phyloP scores from a whole-genome alignment of 2,888 invertebrate species.

The Pyrrhia umbra region DNA sequence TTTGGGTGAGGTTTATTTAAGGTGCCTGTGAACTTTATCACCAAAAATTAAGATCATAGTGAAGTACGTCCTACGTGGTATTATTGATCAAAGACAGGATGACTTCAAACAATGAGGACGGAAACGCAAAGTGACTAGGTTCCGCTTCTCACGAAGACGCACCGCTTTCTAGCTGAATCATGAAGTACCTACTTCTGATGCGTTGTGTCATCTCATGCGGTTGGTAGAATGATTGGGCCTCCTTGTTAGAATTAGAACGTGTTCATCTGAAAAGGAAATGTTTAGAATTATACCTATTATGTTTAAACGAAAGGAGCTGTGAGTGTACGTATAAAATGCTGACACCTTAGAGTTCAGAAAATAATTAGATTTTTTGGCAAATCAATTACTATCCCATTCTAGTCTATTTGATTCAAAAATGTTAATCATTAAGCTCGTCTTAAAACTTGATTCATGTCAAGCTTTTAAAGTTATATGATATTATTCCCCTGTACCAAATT shows the following conservation, averaged over 20 bases:
- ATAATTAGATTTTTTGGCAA: no score
- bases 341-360: background rate
- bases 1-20: conserved; percentile 37
- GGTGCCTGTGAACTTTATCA: conserved; percentile 23
- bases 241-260: background rate
- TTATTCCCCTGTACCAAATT: no score
- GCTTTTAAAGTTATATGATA: no score
- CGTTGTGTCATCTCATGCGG: conserved; percentile 22
- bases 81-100: conserved; percentile 75
- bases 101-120: conserved; percentile 83
- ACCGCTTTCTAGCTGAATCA: conserved; percentile 68
- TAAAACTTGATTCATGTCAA: no score
- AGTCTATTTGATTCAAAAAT: no score
- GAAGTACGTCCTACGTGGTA: conserved; percentile 59
- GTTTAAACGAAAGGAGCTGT: background rate
- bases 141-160: conserved; percentile 81
- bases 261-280: background rate
- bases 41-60: conserved; percentile 40
- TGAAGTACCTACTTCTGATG: conserved; percentile 63
- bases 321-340: background rate
- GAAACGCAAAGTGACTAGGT: conserved; percentile 75
- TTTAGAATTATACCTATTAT: background rate
- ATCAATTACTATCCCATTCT: no score
- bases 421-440: no score
- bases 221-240: conserved; percentile 2